phyloP scores from a whole-genome alignment of 2,797 vertebrate species.

The Pangasius sanitwongsei region DNA sequence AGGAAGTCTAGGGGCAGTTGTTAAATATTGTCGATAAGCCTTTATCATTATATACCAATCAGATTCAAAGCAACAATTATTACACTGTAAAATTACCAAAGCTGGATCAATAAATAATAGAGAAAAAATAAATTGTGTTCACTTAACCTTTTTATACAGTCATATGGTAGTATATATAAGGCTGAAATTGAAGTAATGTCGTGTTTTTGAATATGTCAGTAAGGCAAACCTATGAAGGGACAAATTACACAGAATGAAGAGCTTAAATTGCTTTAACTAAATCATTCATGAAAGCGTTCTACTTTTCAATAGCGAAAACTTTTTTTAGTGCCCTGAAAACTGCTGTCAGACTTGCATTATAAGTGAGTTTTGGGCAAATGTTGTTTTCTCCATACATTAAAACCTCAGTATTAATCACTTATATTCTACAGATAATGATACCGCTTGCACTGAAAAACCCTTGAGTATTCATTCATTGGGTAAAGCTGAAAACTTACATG shows the following conservation, averaged over 20 bases:
- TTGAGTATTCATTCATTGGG: background rate
- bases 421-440: background rate
- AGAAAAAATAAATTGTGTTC: background rate
- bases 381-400: conserved; percentile 3
- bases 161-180: background rate
- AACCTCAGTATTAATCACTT: background rate
- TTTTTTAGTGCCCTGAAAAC: background rate
- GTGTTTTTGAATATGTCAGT: background rate
- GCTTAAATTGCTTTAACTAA: background rate
- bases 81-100: background rate
- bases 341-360: background rate
- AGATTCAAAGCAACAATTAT: background rate
- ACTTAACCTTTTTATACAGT: background rate
- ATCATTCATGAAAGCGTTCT: background rate
- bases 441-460: background rate
- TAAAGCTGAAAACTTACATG: background rate
- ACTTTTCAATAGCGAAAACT: too few species aligned
- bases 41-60: background rate
- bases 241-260: background rate
- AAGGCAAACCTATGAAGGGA: background rate
- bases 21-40: background rate
- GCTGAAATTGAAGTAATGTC: background rate
- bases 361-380: background rate
- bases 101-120: background rate
- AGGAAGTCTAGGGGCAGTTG: background rate